Conservation (phyloP, 2,113 vertebrate genomes). For the Grantiella picta region DNA sequence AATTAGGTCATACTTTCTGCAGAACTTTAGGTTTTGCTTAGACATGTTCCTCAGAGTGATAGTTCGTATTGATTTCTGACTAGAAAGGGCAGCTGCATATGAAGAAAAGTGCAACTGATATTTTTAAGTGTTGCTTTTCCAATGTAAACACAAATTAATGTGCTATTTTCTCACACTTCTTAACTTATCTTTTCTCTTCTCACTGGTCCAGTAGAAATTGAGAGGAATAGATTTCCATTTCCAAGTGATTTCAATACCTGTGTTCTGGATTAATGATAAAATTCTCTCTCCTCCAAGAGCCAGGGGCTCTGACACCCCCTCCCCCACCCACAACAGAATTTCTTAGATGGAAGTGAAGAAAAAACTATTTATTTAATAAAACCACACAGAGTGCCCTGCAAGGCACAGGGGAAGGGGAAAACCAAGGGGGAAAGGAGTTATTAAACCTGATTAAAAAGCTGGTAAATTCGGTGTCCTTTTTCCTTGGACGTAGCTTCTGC, state of each 20-base stretch:
- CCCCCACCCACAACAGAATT: too few species aligned
- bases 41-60: background rate
- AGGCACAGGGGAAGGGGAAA: too few species aligned
- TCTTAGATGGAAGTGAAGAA: too few species aligned
- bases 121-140: background rate
- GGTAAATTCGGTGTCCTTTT: too few species aligned
- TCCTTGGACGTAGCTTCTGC: too few species aligned
- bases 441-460: too few species aligned
- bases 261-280: too few species aligned
- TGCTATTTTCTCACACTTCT: background rate
- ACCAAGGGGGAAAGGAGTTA: too few species aligned
- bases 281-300: too few species aligned
- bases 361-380: too few species aligned
- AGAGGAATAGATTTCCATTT: background rate
- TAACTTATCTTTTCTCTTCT: background rate
- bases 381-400: too few species aligned
- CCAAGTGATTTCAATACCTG: background rate
- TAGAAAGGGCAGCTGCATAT: background rate
- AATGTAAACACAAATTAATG: background rate
- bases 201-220: background rate
- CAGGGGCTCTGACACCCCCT: too few species aligned
- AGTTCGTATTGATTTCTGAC: background rate
- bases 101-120: background rate
- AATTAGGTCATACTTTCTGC: conserved; percentile 11
- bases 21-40: background rate